Percentiles rank a stretch among this genome's conserved stretches.
These are phyloP conservation scores for Rhamphomyia laevipes DNA, from an alignment of 2,888 invertebrate genomes.

Conservation along the genomic window DNA sequence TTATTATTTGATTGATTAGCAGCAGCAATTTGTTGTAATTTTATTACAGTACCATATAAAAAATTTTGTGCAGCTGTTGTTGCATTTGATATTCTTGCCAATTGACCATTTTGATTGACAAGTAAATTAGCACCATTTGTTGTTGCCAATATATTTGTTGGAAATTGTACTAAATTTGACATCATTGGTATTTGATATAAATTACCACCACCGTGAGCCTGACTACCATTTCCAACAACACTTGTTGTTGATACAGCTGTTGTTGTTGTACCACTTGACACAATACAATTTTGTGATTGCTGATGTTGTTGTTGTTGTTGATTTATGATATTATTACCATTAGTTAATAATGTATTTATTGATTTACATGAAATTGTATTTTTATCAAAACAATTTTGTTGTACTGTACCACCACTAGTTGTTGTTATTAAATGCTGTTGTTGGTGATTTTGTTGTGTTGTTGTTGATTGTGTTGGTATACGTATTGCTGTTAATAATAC, in stretches of 20 bases:
- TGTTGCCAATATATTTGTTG: constrained; percentile 47
- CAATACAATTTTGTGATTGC: constrained; percentile 14
- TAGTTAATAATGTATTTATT: neutral
- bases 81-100: constrained; percentile 21
- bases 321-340: neutral
- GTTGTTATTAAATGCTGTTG: constrained; percentile 25
- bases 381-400: constrained; percentile 2
- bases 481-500: constrained; percentile 46
- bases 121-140: constrained; percentile 40
- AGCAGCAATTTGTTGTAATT: constrained; percentile 28
- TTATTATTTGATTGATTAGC: constrained; percentile 20
- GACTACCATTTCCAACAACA: constrained; percentile 5
- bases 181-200: constrained; percentile 47
- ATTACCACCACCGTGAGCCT: neutral
- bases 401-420: constrained; percentile 1
- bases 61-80: constrained; percentile 34
- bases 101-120: constrained; percentile 16
- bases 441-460: constrained; percentile 17
- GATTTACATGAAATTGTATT: constrained; percentile 27
- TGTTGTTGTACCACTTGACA: constrained; percentile 23
- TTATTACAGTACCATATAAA: constrained; percentile 36
- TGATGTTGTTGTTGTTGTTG: constrained; percentile 9
- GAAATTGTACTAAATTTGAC: constrained; percentile 52
- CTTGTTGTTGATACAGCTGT: constrained; percentile 11
- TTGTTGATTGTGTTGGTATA: constrained; percentile 38